Base-by-base conservation (phyloP, 2,888 invertebrate species). In the Rotaria macrura region DNA sequence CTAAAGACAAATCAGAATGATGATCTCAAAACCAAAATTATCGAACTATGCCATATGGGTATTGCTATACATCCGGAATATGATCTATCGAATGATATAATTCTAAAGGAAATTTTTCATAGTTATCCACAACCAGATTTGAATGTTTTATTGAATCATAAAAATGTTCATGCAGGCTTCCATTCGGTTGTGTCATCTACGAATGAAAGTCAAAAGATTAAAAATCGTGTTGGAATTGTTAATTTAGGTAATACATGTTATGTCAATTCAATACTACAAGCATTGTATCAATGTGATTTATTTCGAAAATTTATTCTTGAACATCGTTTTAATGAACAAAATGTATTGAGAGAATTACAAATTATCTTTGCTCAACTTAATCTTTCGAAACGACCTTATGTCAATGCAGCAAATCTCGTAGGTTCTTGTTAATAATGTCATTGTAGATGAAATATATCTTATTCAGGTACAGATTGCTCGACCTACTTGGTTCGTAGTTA, bases 161-260 rank as follows among this genome's bases (percentile, higher is more conserved):
- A 43, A 43, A 79, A 20, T 79, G 7, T 25, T 23, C 74, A 79
- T 43, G n/a, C 2, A 23, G 23, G 23, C 7, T 79, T 79, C 14
- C 74, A 79, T 43, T 79, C 74, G 14, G 23, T 43, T 1, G n/a
- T 1, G 7, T 25, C 25, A 12, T 25, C 7, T 43, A 43, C 38
- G 23, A 9, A 43, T 79, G 7, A 43, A n/a, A n/a, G n/a, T n/a
- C n/a, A n/a, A 3, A 40, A 79, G 25, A 40, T 40, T 10, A 79
- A 79, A 25, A 43, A 40, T 40, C 74, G 74, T 40, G 43, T 79
- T 2, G 95, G 95, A 2, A 92, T 95, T 40, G 93, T 93, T 65
- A 95, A 92, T 92, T 99, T 99, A 93, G 99, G 99, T 88, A 99
- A 99, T 92, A 99, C 99, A 54, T 99, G 99, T 92, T 99, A 99